Percentiles rank a stretch among this genome's conserved stretches.
These are phyloP conservation scores for Centropus bengalensis DNA, from an alignment of 2,113 vertebrate genomes.

Conservation along the genomic window DNA sequence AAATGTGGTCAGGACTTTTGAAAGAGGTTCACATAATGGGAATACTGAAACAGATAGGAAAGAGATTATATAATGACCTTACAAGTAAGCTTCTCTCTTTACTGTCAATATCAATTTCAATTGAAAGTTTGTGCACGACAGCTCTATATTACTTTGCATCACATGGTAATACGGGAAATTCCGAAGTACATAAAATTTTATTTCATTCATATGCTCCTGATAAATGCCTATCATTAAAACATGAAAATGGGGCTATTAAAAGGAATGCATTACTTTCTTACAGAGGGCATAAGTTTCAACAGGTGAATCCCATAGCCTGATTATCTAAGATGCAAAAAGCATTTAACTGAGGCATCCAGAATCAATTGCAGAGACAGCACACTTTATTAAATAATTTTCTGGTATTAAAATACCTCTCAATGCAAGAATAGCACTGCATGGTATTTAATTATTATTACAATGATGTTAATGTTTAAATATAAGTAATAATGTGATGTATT, in stretches of 20 bases:
- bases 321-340: constrained; percentile 16
- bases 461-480: neutral
- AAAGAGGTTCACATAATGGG: neutral
- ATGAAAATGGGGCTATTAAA: constrained; percentile 37
- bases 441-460: constrained; percentile 43
- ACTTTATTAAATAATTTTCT: constrained; percentile 42
- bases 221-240: constrained; percentile 8
- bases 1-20: constrained; percentile 16
- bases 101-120: constrained; percentile 28
- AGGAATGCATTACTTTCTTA: constrained; percentile 36
- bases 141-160: neutral
- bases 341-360: neutral
- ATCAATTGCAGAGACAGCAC: neutral
- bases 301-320: constrained; percentile 51
- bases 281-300: constrained; percentile 39
- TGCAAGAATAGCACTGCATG: neutral
- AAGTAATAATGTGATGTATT: constrained; percentile 9
- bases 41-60: constrained; percentile 8
- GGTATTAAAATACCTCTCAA: constrained; percentile 38
- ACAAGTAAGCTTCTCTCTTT: constrained; percentile 7
- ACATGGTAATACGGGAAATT: neutral
- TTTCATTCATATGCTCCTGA: neutral
- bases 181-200: neutral
- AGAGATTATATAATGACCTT: constrained; percentile 39
- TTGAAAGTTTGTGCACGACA: constrained; percentile 48